Evolutionary conservation across 2,113 vertebrate genomes (phyloP), one percentile per base, ranked within the genome.

Genomic region (Lagopus muta): DNA sequence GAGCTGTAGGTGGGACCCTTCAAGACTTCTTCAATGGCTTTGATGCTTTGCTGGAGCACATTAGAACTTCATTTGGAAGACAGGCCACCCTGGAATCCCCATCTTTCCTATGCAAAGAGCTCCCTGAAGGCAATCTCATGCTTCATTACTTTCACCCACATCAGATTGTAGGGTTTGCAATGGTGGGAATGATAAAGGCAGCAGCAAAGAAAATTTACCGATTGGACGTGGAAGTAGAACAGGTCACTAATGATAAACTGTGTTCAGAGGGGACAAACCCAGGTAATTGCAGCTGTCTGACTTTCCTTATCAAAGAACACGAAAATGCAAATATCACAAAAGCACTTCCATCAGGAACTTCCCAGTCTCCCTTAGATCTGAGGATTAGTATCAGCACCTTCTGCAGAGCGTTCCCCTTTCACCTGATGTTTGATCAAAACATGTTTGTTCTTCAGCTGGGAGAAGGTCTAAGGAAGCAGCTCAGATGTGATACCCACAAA

Each of bases 11-110:
- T 17, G 98, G 99, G 57, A 99, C 98, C 25, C 97, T 99, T 95
- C 99, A 99, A 97, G 99, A 99, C 97, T 99, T 99, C 97, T 99
- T 99, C 96, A 99, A 99, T 81, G 99, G 99, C 94, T 99, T 99
- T 50, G 99, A 99, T 66, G 99, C 99, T 94, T 98, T 99, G 94
- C 97, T 99, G 97, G 99, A 99, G 96, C 99, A 99, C 94, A 99
- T 99, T 97, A 98, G 99, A 96, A 99, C 99, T 96, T 99, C 99
- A 73, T 99, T 99, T 42, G 99, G 99, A 91, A 99, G 98, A 89
- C 98, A 98, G 62, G 99, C 98, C 86, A 98, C 98, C 27, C 96
- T 98, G 40, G 99, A 99, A 97, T 99, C 99, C 61, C 98, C 99
- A 74, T 99, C 99, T 88, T 99, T 99, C 97, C 98, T 99, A 97